Percentiles rank a stretch among this genome's conserved stretches.
Conservation (phyloP, 2,888 invertebrate genomes). For the Trissolcus brochymenae region DNA sequence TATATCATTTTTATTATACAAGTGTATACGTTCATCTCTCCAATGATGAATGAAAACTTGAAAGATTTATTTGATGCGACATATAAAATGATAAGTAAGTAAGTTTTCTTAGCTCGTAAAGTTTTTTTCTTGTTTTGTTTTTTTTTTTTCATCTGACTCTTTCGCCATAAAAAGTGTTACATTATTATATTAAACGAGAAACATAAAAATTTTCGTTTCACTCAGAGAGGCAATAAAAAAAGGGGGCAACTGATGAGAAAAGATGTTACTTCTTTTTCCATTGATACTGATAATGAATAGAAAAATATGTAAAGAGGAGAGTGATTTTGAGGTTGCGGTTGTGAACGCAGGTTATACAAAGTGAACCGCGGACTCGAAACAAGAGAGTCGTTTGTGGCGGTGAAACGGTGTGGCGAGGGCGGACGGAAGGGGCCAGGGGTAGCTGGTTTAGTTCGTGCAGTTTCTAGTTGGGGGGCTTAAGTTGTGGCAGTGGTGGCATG, state of each 20-base stretch:
- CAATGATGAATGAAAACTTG: no score
- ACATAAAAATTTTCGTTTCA: constrained; percentile 2
- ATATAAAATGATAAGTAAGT: background rate
- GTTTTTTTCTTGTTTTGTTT: background rate
- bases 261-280: background rate
- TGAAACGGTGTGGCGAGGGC: constrained; percentile 56
- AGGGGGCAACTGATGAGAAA: background rate
- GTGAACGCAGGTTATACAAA: constrained; percentile 64
- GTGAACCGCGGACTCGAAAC: constrained; percentile 62
- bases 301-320: constrained; percentile 45
- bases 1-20: no score
- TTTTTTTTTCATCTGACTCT: background rate
- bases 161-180: background rate
- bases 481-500: constrained; percentile 66
- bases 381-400: constrained; percentile 64
- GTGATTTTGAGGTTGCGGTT: constrained; percentile 63
- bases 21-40: no score
- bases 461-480: constrained; percentile 63
- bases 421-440: constrained; percentile 40
- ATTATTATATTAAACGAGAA: background rate
- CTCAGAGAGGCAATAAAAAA: background rate
- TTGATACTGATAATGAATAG: background rate
- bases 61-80: background rate
- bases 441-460: constrained; percentile 52
- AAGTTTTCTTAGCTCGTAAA: background rate